Evolutionary conservation across 2,888 invertebrate genomes (phyloP).

Genomic region (Lathronympha strigana): DNA sequence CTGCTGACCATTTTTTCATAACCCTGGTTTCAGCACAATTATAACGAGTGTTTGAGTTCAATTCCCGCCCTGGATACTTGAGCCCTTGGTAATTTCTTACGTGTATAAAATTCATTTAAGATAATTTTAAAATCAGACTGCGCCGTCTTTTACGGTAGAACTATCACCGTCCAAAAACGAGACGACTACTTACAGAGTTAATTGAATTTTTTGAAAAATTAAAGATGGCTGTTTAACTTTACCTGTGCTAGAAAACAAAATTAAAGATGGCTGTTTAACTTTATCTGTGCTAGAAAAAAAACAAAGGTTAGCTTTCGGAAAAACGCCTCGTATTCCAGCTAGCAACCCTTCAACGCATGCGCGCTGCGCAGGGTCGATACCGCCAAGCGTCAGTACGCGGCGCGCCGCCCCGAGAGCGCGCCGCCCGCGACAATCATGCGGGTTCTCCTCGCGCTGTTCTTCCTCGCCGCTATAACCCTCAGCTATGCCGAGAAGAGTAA

Average conservation of each 20-base stretch:
- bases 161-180: too few relatives aligned
- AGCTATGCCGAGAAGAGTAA: slow-evolving; percentile 81
- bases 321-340: slow-evolving; percentile 28
- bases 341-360: slow-evolving; percentile 58
- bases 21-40: too few relatives aligned
- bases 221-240: slow-evolving; percentile 1
- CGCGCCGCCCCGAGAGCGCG: slow-evolving; percentile 63
- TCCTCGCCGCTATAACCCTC: slow-evolving; percentile 62
- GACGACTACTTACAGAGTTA: too few relatives aligned
- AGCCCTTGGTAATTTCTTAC: too few relatives aligned
- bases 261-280: slow-evolving; percentile 2
- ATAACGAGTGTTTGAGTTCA: too few relatives aligned
- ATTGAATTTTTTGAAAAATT: too few relatives aligned
- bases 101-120: too few relatives aligned
- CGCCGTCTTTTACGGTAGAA: too few relatives aligned
- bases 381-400: slow-evolving; percentile 52
- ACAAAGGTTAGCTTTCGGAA: neutral
- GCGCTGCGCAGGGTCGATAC: slow-evolving; percentile 54
- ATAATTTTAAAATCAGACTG: too few relatives aligned
- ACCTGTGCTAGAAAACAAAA: neutral
- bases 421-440: slow-evolving; percentile 66
- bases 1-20: too few relatives aligned
- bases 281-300: neutral
- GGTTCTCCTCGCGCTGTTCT: slow-evolving; percentile 65
- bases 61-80: too few relatives aligned